Base-by-base conservation (phyloP, 2,797 vertebrate genomes). In the Pipistrellus pipistrellus region DNA sequence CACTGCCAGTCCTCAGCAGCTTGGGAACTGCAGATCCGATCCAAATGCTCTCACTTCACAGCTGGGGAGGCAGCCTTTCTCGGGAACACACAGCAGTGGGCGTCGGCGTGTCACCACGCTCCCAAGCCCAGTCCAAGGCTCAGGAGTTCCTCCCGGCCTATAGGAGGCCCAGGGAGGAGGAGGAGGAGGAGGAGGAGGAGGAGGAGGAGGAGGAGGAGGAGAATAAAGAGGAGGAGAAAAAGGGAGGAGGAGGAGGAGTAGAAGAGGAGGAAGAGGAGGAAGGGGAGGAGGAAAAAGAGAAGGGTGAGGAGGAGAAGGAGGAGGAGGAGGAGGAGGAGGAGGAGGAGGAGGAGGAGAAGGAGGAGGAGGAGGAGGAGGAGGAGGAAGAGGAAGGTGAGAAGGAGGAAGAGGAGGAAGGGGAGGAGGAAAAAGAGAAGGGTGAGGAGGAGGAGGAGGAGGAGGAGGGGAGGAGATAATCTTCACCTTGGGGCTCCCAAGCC, bases 51-150 rank as follows among this genome's bases (percentile, higher is more conserved):
- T 85, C 59, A 18, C 18, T 59, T 84, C 62, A 53, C 69, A 85
- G 88, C 46, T 0, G 7, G 91, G 55, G 68, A 57, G 64, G 62
- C 57, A 88, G 92, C 59, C 71, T 73, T 88, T 78, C 69, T 85
- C 11, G 0, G 75, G 83, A 88, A 91, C 72, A 97, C 92, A 90
- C 5, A 10, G 59, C 30, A 82, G 86, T 46, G 32, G n/a, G 48
- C 4, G 7, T 57, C 71, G 5, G 25, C 30, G 12, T 4, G 93
- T 78, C 62, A n/a, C 88, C 27, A 4, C 3, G 72, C 55, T 72
- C 77, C 59, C 48, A 17, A 38, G 90, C 78, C 51, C 59, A 9
- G 32, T 30, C 59, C 89, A 80, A 82, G 73, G 62, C 93, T 95
- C 81, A 13, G 0, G 0, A 41, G 53, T 30, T 64, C 66, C 66